Evolutionary conservation across 1,140 invertebrate species (phyloP).

Genomic region (Pararge aegeria): DNA sequence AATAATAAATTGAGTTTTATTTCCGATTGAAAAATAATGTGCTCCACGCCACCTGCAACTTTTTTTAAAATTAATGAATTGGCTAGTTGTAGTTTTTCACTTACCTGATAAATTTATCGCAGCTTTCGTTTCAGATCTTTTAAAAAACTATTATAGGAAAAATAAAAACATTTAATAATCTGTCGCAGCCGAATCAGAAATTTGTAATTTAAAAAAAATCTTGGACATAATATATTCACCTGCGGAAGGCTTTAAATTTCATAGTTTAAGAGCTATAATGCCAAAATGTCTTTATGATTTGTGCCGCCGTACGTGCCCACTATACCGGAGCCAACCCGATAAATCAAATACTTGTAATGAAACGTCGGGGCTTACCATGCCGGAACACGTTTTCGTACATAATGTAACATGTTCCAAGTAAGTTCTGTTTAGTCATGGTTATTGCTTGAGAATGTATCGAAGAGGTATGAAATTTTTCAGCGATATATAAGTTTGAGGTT

Average conservation of each 20-base stretch:
- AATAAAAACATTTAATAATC: too few species aligned
- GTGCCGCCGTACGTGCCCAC: conserved; percentile 33
- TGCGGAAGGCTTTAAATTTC: neutral
- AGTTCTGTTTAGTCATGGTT: conserved; percentile 34
- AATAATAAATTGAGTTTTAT: neutral
- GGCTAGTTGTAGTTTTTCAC: too few species aligned
- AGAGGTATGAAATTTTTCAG: conserved; percentile 3
- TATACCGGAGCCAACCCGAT: conserved; percentile 41
- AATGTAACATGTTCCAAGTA: conserved; percentile 39
- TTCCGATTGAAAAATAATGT: neutral
- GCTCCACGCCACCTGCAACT: too few species aligned
- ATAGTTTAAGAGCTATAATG: conserved; percentile 6
- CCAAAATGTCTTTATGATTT: conserved; percentile 7
- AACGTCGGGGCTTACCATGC: conserved; percentile 47
- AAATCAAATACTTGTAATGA: conserved; percentile 67
- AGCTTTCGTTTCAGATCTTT: too few species aligned
- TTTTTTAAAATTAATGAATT: too few species aligned
- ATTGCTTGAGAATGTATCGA: conserved; percentile 31
- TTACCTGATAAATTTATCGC: too few species aligned
- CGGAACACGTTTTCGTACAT: conserved; percentile 35
- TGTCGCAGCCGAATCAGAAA: too few species aligned
- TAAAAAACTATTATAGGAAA: too few species aligned
- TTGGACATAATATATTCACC: neutral
- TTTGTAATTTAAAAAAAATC: too few species aligned
- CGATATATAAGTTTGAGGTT: neutral